These are phyloP conservation scores for Callinectes sapidus DNA, from an alignment of 2,888 invertebrate species.

Conservation along the genomic window DNA sequence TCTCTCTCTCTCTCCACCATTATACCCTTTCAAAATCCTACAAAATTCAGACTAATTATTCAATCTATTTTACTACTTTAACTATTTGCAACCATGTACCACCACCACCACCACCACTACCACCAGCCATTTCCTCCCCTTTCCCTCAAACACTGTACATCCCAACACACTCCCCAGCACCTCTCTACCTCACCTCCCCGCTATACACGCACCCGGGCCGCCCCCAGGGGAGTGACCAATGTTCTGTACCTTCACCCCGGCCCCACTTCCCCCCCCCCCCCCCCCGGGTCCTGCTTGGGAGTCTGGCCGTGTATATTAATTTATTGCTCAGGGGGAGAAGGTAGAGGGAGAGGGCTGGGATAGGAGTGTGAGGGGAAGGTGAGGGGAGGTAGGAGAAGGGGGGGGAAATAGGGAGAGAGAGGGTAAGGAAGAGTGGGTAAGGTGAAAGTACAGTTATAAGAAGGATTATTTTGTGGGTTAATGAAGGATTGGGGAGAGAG, in stretches of 20 bases:
- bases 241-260: not conserved
- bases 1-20: conserved; percentile 28
- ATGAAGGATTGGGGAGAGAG: not conserved
- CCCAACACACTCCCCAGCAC: not conserved
- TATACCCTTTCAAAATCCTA: not conserved
- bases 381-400: not conserved
- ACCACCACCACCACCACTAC: conserved; percentile 9
- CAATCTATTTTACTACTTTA: not conserved
- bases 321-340: not conserved
- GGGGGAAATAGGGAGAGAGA: not conserved
- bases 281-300: not conserved
- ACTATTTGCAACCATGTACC: not conserved
- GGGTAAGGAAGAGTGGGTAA: not conserved
- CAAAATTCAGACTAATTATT: not conserved
- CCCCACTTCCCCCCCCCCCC: not conserved
- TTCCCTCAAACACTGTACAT: not conserved
- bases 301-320: not conserved
- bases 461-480: not conserved
- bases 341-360: not conserved
- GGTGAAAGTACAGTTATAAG: not conserved
- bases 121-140: not conserved
- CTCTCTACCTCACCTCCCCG: not conserved
- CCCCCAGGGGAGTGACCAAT: not conserved
- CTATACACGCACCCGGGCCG: not conserved
- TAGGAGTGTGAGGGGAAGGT: not conserved